Evolutionary conservation across 2,888 invertebrate genomes (phyloP).

Genomic region (Synanthedon vespiformis): DNA sequence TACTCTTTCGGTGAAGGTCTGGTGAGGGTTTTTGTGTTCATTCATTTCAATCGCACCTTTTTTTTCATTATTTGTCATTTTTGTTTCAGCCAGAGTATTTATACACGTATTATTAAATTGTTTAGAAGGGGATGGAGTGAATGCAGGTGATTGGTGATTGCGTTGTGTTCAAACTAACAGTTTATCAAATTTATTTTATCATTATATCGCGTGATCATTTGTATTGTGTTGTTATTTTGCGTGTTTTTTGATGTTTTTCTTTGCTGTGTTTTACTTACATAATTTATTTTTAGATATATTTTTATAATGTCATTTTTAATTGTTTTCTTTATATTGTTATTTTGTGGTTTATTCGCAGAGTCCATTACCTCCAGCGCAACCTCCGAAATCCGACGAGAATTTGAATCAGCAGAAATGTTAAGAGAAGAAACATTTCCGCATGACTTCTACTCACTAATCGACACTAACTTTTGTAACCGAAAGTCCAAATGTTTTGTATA

Average conservation of each 20-base stretch:
- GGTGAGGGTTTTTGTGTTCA: slow-evolving; percentile 31
- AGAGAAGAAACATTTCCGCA: slow-evolving; percentile 19
- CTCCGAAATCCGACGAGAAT: slow-evolving; percentile 79
- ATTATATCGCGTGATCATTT: slow-evolving; percentile 8
- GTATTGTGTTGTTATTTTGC: slow-evolving; percentile 10
- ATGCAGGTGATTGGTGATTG: slow-evolving; percentile 4
- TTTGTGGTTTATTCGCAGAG: slow-evolving; percentile 68
- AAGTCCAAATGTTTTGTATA: slow-evolving; percentile 45
- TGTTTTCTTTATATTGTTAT: slow-evolving; percentile 4
- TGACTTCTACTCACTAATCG: slow-evolving; percentile 16
- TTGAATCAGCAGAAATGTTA: slow-evolving; percentile 77
- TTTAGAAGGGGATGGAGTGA: slow-evolving; percentile 3
- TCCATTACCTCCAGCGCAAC: slow-evolving; percentile 74
- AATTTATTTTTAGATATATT: neutral
- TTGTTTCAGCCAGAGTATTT: slow-evolving; percentile 69
- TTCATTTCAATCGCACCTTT: slow-evolving; percentile 12
- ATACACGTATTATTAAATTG: slow-evolving; percentile 61
- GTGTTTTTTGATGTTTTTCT: slow-evolving; percentile 8
- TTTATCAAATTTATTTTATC: slow-evolving; percentile 5
- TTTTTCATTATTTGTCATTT: slow-evolving; percentile 16
- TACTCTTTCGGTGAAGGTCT: slow-evolving; percentile 34
- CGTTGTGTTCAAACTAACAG: slow-evolving; percentile 13
- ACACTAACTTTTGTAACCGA: slow-evolving; percentile 32
- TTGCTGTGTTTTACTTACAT: neutral
- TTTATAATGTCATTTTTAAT: neutral